Conservation (phyloP, 2,888 invertebrate genomes). For the Dicycla oo region DNA sequence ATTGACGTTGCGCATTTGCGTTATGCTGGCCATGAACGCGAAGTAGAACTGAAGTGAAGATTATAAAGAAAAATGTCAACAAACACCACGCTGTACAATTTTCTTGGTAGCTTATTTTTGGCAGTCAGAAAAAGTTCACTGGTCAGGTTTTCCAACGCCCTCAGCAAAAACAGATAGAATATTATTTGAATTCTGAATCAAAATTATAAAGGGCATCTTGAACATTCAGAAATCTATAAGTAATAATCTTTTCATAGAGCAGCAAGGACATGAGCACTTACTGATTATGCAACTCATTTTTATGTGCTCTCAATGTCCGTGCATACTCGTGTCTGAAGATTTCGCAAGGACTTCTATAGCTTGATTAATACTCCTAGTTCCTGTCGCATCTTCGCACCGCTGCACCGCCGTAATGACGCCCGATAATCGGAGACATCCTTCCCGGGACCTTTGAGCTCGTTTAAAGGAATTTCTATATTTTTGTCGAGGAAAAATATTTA, state of each 20-base stretch:
- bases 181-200: too few species aligned
- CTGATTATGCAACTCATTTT: not conserved
- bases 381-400: slow-evolving; percentile 40
- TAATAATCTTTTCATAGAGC: not conserved
- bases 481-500: slow-evolving; percentile 64
- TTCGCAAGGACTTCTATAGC: slow-evolving; percentile 3
- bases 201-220: not conserved
- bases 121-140: too few species aligned
- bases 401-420: slow-evolving; percentile 74
- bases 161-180: too few species aligned
- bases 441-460: slow-evolving; percentile 76
- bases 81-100: too few species aligned
- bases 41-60: too few species aligned
- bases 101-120: too few species aligned
- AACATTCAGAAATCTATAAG: not conserved
- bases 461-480: slow-evolving; percentile 72
- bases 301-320: not conserved
- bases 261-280: not conserved
- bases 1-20: too few species aligned
- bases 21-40: too few species aligned
- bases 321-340: not conserved
- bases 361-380: slow-evolving; percentile 35
- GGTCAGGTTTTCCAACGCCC: too few species aligned
- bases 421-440: slow-evolving; percentile 85
- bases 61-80: too few species aligned